A percentile compares a stretch with the other conserved stretches of the same genome.
Conservation (phyloP, 2,888 invertebrate genomes). For the Pilophorus perplexus region DNA sequence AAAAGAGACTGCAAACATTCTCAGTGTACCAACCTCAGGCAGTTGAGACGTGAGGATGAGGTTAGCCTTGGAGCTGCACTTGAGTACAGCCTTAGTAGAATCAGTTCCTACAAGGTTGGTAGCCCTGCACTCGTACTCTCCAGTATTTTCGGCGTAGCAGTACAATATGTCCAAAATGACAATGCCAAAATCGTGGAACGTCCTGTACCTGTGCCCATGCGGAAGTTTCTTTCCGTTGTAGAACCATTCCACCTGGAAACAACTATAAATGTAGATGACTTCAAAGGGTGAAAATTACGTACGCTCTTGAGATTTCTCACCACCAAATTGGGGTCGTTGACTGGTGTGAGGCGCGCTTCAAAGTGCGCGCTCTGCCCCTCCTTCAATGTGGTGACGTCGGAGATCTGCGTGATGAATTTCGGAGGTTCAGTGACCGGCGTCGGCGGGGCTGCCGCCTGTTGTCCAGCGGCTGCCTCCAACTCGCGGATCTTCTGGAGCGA, state of each 20-base stretch:
- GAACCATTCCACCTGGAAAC: conserved; percentile 75
- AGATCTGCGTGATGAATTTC: conserved; percentile 83
- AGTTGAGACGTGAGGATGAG: conserved; percentile 89
- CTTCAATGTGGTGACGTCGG: conserved; percentile 77
- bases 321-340: conserved; percentile 89
- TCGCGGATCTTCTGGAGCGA: conserved; percentile 84
- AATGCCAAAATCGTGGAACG: conserved; percentile 96
- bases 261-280: conserved; percentile 13
- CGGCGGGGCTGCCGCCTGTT: conserved; percentile 61
- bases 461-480: conserved; percentile 71
- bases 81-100: conserved; percentile 77
- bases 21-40: too few species aligned
- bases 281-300: background rate
- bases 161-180: conserved; percentile 93
- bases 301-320: conserved; percentile 52
- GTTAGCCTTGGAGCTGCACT: conserved; percentile 84
- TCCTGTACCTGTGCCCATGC: conserved; percentile 92
- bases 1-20: too few species aligned
- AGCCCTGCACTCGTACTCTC: conserved; percentile 89
- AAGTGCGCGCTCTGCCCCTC: conserved; percentile 95
- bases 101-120: conserved; percentile 88
- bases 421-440: conserved; percentile 73
- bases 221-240: conserved; percentile 89
- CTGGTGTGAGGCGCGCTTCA: conserved; percentile 88
- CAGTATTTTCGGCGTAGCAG: conserved; percentile 94